Percentiles rank a stretch among this genome's conserved stretches.
Evolutionary conservation across 2,888 invertebrate species (phyloP).

Genomic region (Dasypolia templi): DNA sequence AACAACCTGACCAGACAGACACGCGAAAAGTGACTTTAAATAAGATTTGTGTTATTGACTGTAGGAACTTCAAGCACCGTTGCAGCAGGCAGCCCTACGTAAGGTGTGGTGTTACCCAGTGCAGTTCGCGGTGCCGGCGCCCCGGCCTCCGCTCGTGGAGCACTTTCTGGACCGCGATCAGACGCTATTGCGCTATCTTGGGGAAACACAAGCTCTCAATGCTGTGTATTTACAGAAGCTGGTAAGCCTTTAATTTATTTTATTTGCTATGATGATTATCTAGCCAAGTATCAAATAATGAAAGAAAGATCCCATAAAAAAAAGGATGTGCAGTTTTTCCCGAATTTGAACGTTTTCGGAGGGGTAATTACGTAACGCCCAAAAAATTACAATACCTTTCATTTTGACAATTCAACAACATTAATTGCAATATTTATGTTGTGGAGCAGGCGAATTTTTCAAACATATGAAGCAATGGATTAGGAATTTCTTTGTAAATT

Average conservation of each 20-base stretch:
- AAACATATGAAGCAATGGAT: background rate
- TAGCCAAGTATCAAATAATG: background rate
- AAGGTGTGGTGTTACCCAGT: conserved; percentile 99
- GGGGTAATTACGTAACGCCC: too few species aligned
- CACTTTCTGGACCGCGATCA: conserved; percentile 96
- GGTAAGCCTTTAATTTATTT: conserved; percentile 84
- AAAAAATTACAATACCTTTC: background rate
- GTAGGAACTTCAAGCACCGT: conserved; percentile 91
- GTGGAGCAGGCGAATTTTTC: too few species aligned
- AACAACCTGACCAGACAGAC: background rate
- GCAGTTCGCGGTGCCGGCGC: conserved; percentile 96
- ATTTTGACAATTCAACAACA: background rate
- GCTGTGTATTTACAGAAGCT: conserved; percentile 97
- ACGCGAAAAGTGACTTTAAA: background rate
- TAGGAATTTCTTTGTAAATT: too few species aligned
- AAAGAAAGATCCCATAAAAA: background rate
- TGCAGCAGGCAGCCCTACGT: conserved; percentile 93
- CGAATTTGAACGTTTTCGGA: background rate
- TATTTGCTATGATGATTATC: background rate
- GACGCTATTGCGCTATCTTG: conserved; percentile 95
- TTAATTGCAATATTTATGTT: background rate
- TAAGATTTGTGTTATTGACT: conserved; percentile 2
- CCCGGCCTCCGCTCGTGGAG: conserved; percentile 96
- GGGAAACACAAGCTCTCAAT: conserved; percentile 96
- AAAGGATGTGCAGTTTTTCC: too few species aligned